These are phyloP conservation scores for Scaptomyza polygonia DNA, from an alignment of 2,888 invertebrate genomes.

Conservation along the genomic window DNA sequence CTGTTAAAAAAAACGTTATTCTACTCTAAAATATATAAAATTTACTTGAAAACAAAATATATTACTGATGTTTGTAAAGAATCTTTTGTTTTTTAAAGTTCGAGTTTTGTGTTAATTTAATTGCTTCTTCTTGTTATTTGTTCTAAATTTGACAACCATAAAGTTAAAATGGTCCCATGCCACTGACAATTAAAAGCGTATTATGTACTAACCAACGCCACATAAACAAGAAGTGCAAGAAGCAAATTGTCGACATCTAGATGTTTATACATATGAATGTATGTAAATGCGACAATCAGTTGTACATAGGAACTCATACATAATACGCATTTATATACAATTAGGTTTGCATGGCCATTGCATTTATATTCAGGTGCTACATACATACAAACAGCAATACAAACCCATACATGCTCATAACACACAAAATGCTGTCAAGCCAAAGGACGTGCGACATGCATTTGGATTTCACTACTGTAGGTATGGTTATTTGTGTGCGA, in stretches of 20 bases:
- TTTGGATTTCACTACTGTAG: slow-evolving; percentile 55
- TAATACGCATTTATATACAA: slow-evolving; percentile 17
- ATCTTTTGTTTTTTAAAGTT: no score
- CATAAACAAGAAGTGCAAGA: neutral
- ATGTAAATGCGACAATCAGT: slow-evolving; percentile 36
- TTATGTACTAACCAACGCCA: slow-evolving; percentile 48
- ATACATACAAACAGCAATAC: slow-evolving; percentile 21
- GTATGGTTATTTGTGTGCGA: slow-evolving; percentile 18
- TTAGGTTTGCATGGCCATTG: slow-evolving; percentile 12
- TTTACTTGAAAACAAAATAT: no score
- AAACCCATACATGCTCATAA: slow-evolving; percentile 31
- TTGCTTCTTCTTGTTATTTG: no score
- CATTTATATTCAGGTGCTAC: slow-evolving; percentile 1
- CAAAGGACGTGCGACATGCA: slow-evolving; percentile 63
- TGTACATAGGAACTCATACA: slow-evolving; percentile 24
- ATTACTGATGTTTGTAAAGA: no score
- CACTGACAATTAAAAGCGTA: slow-evolving; percentile 53
- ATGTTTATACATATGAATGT: slow-evolving; percentile 8
- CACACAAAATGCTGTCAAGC: slow-evolving; percentile 50
- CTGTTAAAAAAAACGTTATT: no score
- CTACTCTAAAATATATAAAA: no score
- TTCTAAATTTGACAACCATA: no score
- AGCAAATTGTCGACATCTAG: slow-evolving; percentile 24
- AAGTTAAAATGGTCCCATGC: slow-evolving; percentile 49
- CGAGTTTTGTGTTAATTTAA: no score